These are phyloP conservation scores for Tipula confusa DNA, from an alignment of 2,888 invertebrate species.

Conservation along the genomic window DNA sequence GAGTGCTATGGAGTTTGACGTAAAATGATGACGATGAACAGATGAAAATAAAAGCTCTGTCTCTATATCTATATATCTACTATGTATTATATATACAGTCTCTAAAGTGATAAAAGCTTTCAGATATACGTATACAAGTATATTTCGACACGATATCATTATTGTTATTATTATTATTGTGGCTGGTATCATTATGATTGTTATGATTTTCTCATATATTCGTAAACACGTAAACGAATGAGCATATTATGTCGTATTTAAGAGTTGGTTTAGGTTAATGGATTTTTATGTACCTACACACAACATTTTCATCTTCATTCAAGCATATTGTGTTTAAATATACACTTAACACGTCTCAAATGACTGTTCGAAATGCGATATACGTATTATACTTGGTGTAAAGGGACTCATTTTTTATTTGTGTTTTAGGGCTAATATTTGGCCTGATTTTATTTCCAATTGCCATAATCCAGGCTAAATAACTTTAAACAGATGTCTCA, in stretches of 20 bases:
- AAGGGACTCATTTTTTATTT: no score
- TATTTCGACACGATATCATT: constrained; percentile 14
- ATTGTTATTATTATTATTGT: background rate
- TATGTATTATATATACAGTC: no score
- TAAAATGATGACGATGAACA: background rate
- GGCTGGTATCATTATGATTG: constrained; percentile 16
- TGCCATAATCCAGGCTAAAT: no score
- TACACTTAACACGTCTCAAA: background rate
- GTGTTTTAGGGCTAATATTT: no score
- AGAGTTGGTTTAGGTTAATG: background rate
- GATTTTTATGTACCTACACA: background rate
- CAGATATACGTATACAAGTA: background rate
- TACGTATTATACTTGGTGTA: no score
- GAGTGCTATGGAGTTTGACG: background rate
- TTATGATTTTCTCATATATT: background rate
- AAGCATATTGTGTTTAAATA: background rate
- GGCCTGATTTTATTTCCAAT: no score
- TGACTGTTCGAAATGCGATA: background rate
- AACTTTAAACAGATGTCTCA: no score
- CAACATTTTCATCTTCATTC: background rate
- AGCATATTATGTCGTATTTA: background rate
- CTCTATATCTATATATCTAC: no score
- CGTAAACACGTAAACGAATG: background rate
- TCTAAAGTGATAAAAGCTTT: constrained; percentile 25
- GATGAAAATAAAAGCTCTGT: background rate